A percentile compares a stretch with the other conserved stretches of the same genome.
phyloP scores from a whole-genome alignment of 2,797 vertebrate genomes.

The Gouania willdenowi region DNA sequence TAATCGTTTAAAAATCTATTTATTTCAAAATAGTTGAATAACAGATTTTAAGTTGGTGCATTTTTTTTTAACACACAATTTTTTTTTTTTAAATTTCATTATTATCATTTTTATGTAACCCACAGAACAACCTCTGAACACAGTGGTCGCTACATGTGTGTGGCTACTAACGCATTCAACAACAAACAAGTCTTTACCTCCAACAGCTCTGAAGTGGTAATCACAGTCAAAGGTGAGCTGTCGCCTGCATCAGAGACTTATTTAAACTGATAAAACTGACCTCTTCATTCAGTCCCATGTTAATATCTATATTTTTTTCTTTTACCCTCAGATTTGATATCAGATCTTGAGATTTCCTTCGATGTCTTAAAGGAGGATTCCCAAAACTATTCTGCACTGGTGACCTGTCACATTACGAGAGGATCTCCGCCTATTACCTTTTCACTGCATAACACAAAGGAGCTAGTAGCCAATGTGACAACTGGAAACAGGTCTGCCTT shows the following conservation, averaged over 20 bases:
- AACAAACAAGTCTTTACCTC: slow-evolving; percentile 4
- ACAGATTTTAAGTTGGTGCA: too few species aligned
- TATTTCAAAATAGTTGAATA: too few species aligned
- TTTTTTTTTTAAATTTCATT: too few species aligned
- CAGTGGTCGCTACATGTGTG: slow-evolving; percentile 59
- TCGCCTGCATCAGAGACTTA: background rate
- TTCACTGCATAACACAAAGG: slow-evolving; percentile 32
- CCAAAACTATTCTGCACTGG: slow-evolving; percentile 15
- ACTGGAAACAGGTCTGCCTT: background rate
- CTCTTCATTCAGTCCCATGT: too few species aligned
- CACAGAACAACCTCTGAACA: slow-evolving; percentile 30
- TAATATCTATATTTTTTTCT: background rate
- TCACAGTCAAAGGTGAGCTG: slow-evolving; percentile 61
- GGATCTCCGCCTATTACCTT: slow-evolving; percentile 56
- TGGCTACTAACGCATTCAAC: slow-evolving; percentile 50
- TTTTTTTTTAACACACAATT: too few species aligned
- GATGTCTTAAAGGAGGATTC: slow-evolving; percentile 31
- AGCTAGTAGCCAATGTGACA: background rate
- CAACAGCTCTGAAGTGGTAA: slow-evolving; percentile 10
- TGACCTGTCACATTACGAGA: slow-evolving; percentile 50
- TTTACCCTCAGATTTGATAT: slow-evolving; percentile 48
- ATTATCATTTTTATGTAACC: background rate
- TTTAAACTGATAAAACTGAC: too few species aligned
- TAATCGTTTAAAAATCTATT: too few species aligned
- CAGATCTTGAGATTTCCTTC: slow-evolving; percentile 50